These are phyloP conservation scores for Boloria selene DNA, from an alignment of 2,888 invertebrate species.

Conservation along the genomic window DNA sequence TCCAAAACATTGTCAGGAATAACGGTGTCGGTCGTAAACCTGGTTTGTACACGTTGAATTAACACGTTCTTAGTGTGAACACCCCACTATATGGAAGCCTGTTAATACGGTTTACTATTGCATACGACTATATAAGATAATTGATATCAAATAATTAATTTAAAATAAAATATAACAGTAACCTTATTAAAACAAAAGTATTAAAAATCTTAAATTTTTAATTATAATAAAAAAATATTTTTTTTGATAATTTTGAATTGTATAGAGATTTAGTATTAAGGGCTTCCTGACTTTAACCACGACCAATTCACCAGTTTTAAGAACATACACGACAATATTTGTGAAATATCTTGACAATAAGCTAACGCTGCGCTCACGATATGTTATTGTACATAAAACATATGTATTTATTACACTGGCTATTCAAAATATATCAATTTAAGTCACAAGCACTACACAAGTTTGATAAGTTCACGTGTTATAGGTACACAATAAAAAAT, in stretches of 20 bases:
- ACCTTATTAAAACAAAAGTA: too few relatives aligned
- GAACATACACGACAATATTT: conserved; percentile 15
- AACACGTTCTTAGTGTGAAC: conserved; percentile 58
- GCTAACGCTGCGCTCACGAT: conserved; percentile 24
- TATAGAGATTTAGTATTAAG: conserved; percentile 20
- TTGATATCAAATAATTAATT: not conserved
- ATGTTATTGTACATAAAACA: not conserved
- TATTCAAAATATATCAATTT: not conserved
- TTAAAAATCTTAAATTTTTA: too few relatives aligned
- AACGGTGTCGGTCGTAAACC: conserved; percentile 80
- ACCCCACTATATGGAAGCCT: conserved; percentile 53
- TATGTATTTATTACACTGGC: not conserved
- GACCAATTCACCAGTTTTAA: conserved; percentile 15
- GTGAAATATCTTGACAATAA: not conserved
- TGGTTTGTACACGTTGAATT: conserved; percentile 75
- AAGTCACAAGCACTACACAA: conserved; percentile 19
- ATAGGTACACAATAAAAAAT: too few relatives aligned
- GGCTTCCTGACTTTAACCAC: conserved; percentile 27
- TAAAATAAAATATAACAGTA: not conserved
- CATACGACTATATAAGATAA: not conserved
- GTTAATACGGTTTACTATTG: conserved; percentile 40
- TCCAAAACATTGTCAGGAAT: conserved; percentile 78
- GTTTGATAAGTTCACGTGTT: not conserved
- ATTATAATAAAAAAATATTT: too few relatives aligned
- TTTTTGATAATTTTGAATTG: not conserved